Percentiles rank a stretch among this genome's conserved stretches.
Conservation (phyloP, 2,888 invertebrate species). For the Drepana falcataria region DNA sequence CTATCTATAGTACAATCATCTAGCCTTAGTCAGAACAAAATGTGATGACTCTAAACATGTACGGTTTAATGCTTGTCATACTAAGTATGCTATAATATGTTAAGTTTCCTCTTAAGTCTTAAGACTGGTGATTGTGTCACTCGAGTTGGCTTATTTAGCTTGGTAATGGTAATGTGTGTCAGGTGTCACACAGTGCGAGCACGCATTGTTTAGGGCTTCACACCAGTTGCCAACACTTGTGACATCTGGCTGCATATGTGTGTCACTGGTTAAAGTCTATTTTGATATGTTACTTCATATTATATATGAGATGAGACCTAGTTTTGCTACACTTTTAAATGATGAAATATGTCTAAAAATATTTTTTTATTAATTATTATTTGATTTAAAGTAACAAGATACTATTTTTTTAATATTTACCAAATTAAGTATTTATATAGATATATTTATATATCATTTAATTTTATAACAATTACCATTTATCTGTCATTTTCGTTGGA, state of each 20-base stretch:
- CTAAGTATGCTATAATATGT: slow-evolving; percentile 28
- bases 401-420: no score
- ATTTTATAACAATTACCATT: no score
- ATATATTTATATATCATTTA: no score
- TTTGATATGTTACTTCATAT: slow-evolving; percentile 18
- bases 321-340: slow-evolving; percentile 14
- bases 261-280: slow-evolving; percentile 45
- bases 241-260: slow-evolving; percentile 58
- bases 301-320: slow-evolving; percentile 20
- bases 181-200: slow-evolving; percentile 45
- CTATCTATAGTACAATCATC: slow-evolving; percentile 64
- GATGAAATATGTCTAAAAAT: no score
- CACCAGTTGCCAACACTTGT: slow-evolving; percentile 50
- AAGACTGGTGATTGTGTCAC: slow-evolving; percentile 48
- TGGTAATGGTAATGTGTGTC: slow-evolving; percentile 49
- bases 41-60: slow-evolving; percentile 31
- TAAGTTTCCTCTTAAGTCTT: slow-evolving; percentile 47
- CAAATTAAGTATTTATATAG: no score
- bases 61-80: slow-evolving; percentile 20
- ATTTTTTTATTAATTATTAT: slow-evolving; percentile 2
- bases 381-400: no score
- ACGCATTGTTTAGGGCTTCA: slow-evolving; percentile 44
- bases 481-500: no score
- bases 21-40: slow-evolving; percentile 54
- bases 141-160: slow-evolving; percentile 36